Base-by-base conservation (phyloP, 2,113 vertebrate genomes). In the Pardalotus punctatus region DNA sequence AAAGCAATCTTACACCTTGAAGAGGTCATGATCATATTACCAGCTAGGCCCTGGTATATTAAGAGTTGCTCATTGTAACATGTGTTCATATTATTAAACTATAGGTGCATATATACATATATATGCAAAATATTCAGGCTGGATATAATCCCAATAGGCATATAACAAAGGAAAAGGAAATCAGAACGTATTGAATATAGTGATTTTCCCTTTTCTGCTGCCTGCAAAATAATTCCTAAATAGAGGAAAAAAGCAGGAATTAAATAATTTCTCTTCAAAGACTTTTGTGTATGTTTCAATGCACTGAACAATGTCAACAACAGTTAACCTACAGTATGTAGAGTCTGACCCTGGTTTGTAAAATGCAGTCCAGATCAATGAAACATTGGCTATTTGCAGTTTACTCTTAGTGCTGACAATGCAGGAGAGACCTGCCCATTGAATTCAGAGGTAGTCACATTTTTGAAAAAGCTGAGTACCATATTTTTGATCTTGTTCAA, bases 361-460 rank as follows among this genome's bases (percentile, higher is more conserved):
- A 96, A 97, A 94, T 3, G 3, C 62, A 47, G 71, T 66, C 54
- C 42, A 86, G 66, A 94, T 94, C 88, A 96, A 94, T 90, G 71
- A 76, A 96, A 90, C 64, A 42, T 29, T 76, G 54, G 36, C 58
- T 94, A 86, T 81, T 53, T 88, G 23, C 66, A 86, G 84, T 48
- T 86, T 67, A 70, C 43, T 45, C 7, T 56, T 80, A 86, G 14
- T 93, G 79, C 87, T 96, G 80, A 84, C 74, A 93, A 20, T 12
- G 54, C 36, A 89, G 50, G 69, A 82, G 69, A 80, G 64, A 72
- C 31, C 25, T 90, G 29, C 29, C 29, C 31, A 31, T 83, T 77
- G 27, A 45, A 12, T 81, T 78, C n/a, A 88, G 42, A 48, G 28
- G 58, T 64, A 85, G 15, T 56, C 50, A 67, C 9, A 54, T 78